Evolutionary conservation across 1,140 invertebrate genomes (phyloP), one percentile per base, ranked within the genome.

Genomic region (Lepidurus arcticus): DNA sequence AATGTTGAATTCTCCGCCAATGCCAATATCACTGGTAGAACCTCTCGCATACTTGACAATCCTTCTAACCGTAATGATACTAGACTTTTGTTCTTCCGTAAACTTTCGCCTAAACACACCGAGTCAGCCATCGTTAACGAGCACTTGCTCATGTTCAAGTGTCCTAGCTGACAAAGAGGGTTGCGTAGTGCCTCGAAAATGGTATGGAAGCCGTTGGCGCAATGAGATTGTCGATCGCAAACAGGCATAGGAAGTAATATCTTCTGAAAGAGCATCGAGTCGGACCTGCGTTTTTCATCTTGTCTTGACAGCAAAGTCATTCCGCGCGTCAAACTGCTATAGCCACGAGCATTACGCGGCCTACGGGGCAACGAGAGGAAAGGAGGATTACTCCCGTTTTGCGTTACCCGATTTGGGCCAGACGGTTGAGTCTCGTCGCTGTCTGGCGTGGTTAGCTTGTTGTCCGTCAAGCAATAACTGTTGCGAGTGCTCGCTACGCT

Each of bases 21-120:
- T 13, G 86, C 88, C 7, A 88, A 81, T 16, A 88, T 84, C 7
- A 88, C 84, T 0, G 88, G 88, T 80, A 89, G 85, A 82, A 85
- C 79, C 80, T 86, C 85, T 47, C 84, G 84, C 73, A 86, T 81
- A 45, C 85, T 81, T 42, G 87, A 86, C 1, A 85, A 85, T 2
- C 87, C 87, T 78, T 88, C 88, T 78, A 88, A 84, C 74, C 87
- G 85, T 1, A 89, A 81, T 10, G 88, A 87, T 45, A 88, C 86
- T 78, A 89, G 83, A 80, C 86, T 86, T 9, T 83, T 83, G 2
- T 86, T 87, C 44, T 85, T 84, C 73, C 88, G 82, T 53, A 89
- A 84, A 10, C 87, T 88, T 81, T 88, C 88, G 11, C 88, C 88
- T 80, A 76, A 80, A 79, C 77, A 82, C 42, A 78, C 75, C 43